Conservation (phyloP, 2,797 vertebrate genomes). For the Chiroxiphia lanceolata region DNA sequence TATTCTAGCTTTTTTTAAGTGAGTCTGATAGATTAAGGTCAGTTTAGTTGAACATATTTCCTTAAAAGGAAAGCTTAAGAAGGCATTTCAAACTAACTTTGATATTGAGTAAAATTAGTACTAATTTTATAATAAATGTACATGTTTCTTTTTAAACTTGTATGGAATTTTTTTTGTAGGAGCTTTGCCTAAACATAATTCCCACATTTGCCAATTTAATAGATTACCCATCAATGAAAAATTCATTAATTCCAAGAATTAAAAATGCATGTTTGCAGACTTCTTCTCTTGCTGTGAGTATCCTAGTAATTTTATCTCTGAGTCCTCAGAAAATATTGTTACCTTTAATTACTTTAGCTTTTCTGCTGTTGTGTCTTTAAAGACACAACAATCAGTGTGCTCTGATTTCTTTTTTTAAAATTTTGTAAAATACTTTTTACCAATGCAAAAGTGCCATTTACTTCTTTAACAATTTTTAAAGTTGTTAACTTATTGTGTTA, state of each 20-base stretch:
- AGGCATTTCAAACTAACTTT: background rate
- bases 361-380: background rate
- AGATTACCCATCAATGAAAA: conserved; percentile 99
- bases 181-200: conserved; percentile 98
- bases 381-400: background rate
- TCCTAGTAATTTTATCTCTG: background rate
- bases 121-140: background rate
- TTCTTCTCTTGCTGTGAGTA: conserved; percentile 96
- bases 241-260: conserved; percentile 96
- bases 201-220: conserved; percentile 98
- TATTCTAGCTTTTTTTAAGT: background rate
- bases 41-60: background rate
- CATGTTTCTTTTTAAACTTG: conserved; percentile 23
- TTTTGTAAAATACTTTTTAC: background rate
- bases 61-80: background rate
- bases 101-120: background rate
- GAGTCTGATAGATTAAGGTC: background rate
- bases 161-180: conserved; percentile 76
- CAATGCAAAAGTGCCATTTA: background rate
- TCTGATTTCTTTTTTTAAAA: background rate
- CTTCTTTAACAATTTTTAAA: background rate
- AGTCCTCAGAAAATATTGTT: background rate
- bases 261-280: conserved; percentile 96
- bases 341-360: background rate
- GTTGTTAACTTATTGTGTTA: background rate